Conservation (phyloP, 2,888 invertebrate genomes). For the Drosophila suboccidentalis region DNA sequence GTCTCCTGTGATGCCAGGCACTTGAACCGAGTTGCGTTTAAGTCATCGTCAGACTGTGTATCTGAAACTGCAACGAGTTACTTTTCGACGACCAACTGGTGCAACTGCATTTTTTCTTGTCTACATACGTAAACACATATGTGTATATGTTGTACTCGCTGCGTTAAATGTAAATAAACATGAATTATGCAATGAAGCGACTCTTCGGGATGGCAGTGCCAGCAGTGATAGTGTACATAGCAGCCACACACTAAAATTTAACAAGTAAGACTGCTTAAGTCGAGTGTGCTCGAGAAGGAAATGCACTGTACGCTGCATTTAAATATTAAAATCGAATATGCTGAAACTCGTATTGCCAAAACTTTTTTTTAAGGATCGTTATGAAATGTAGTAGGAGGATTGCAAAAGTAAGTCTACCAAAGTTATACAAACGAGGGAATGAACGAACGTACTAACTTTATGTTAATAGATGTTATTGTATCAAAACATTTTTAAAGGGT, state of each 20-base stretch:
- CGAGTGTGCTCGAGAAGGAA: neutral
- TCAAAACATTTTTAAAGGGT: neutral
- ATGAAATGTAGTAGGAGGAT: neutral
- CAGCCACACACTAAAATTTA: constrained; percentile 25
- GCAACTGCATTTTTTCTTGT: constrained; percentile 48
- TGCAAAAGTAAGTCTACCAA: neutral
- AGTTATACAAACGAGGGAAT: neutral
- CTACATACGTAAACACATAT: constrained; percentile 35
- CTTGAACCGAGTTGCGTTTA: constrained; percentile 13
- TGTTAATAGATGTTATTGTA: neutral
- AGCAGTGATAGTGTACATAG: constrained; percentile 68
- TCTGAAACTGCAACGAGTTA: constrained; percentile 16
- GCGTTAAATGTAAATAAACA: constrained; percentile 58
- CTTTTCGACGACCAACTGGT: constrained; percentile 38
- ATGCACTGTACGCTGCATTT: neutral
- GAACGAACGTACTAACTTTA: neutral
- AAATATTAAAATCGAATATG: neutral
- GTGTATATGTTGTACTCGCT: constrained; percentile 54
- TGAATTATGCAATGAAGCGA: constrained; percentile 62
- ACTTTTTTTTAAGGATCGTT: neutral
- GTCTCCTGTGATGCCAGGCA: constrained; percentile 51
- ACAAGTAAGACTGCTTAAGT: constrained; percentile 25
- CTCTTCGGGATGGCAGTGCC: constrained; percentile 42
- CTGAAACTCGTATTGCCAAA: neutral
- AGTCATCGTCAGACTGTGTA: neutral